Percentiles rank a stretch among this genome's conserved stretches.
These are phyloP conservation scores for Hemaris fuciformis DNA, from an alignment of 2,888 invertebrate genomes.

Conservation along the genomic window DNA sequence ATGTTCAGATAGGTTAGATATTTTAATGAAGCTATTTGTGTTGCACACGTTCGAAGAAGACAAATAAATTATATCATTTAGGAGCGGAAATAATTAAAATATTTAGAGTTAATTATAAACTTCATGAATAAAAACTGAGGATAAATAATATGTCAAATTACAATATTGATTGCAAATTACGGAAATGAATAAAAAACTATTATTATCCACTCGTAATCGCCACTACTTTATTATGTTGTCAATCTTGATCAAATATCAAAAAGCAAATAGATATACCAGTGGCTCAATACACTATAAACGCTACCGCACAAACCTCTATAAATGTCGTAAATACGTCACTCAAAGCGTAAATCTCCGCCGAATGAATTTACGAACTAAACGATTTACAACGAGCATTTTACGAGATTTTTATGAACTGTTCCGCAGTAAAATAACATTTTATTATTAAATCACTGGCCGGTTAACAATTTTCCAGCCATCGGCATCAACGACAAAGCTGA, in stretches of 20 bases:
- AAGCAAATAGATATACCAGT: not conserved
- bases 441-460: conserved; percentile 75
- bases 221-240: too few relatives aligned
- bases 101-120: not conserved
- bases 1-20: conserved; percentile 30
- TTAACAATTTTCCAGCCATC: conserved; percentile 73
- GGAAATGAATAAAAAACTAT: too few relatives aligned
- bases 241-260: too few relatives aligned
- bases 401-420: conserved; percentile 69
- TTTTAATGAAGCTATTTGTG: conserved; percentile 37
- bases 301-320: not conserved
- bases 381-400: conserved; percentile 58
- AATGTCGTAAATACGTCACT: conserved; percentile 13
- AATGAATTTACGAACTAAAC: conserved; percentile 40
- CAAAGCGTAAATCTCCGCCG: conserved; percentile 36
- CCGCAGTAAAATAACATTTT: conserved; percentile 64
- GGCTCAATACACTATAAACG: not conserved
- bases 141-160: too few relatives aligned
- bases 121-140: too few relatives aligned
- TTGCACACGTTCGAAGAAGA: not conserved
- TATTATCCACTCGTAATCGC: too few relatives aligned
- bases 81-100: not conserved
- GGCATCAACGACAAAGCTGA: conserved; percentile 72
- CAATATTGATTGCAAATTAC: too few relatives aligned
- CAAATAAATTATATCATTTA: not conserved